Base-by-base conservation (phyloP, 2,113 vertebrate species). In the Chaetops frenatus region DNA sequence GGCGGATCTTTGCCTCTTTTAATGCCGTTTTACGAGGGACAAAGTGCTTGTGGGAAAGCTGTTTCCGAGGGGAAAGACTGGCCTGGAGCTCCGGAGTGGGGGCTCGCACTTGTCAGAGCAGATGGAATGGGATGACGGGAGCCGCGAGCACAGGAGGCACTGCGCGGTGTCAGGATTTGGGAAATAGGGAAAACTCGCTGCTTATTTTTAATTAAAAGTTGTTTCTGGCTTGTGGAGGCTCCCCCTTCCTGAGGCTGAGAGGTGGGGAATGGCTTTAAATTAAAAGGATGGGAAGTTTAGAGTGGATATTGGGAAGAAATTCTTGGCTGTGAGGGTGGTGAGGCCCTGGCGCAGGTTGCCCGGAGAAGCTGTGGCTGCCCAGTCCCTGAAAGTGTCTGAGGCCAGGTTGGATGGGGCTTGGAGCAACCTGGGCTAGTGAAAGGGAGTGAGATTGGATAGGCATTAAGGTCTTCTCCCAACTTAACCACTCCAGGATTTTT, bases 91-190 rank as follows among this genome's bases (percentile, higher is more conserved):
- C 42, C 1, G 47, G 76, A 36, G 38, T 12, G 4, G 42, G 81
- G 89, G 81, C 79, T 92, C 9, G 0, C 82, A 29, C 95, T 96
- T 88, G 93, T 92, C 1, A 2, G 87, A 88, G 92, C 96, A 90
- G 88, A 91, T 90, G 93, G 58, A 33, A 45, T 80, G 82, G 61
- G 77, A 88, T 89, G 86, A 64, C 79, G 1, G 8, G 71, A 40
- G 57, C 51, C 1, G 45, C 53, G 84, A 77, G 72, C 0, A 2
- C 47, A 1, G 7, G 54, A 77, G 78, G 61, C 3, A 4, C 87
- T 95, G 65, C 0, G 4, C 4, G 2, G 48, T 25, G 6, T 20
- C 21, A 67, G 73, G 65, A 84, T 72, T 56, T 87, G 74, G 70
- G 81, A 54, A 82, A 50, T 2, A 20, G 14, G 18, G 61, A 67